Evolutionary conservation across 2,113 vertebrate species (phyloP).

Genomic region (Calyptomena viridis): DNA sequence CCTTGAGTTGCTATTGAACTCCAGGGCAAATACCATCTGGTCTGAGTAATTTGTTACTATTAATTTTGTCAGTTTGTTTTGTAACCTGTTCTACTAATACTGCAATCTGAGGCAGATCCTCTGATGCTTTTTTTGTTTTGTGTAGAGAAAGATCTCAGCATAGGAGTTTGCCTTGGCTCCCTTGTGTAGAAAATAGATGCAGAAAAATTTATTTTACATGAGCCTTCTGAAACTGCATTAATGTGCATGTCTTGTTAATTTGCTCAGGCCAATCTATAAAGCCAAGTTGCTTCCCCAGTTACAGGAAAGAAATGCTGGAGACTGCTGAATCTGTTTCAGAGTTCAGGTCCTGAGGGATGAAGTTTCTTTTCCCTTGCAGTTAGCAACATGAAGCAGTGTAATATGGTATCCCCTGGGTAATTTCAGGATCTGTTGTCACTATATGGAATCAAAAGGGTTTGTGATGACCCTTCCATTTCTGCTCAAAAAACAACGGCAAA

Average conservation of each 20-base stretch:
- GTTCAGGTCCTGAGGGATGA: background rate
- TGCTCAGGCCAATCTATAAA: background rate
- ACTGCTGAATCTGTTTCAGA: background rate
- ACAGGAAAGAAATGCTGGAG: background rate
- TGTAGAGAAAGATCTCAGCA: background rate
- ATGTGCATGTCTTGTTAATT: background rate
- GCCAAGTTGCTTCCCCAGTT: background rate
- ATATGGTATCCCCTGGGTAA: background rate
- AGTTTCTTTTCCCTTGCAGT: background rate
- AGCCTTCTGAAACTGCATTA: background rate
- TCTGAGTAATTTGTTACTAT: background rate
- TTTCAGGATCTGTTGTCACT: background rate
- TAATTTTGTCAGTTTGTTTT: background rate
- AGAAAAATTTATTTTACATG: background rate
- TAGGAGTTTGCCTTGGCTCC: background rate
- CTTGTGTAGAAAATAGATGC: background rate
- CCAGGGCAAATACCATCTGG: background rate
- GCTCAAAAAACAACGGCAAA: background rate
- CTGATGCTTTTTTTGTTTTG: background rate
- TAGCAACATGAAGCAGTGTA: background rate
- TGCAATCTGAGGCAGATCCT: background rate
- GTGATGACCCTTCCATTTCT: background rate
- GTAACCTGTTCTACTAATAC: background rate
- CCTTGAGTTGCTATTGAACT: background rate
- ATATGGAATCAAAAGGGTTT: background rate